These are phyloP conservation scores for Pararge aegeria DNA, from an alignment of 1,140 invertebrate species.

Conservation along the genomic window DNA sequence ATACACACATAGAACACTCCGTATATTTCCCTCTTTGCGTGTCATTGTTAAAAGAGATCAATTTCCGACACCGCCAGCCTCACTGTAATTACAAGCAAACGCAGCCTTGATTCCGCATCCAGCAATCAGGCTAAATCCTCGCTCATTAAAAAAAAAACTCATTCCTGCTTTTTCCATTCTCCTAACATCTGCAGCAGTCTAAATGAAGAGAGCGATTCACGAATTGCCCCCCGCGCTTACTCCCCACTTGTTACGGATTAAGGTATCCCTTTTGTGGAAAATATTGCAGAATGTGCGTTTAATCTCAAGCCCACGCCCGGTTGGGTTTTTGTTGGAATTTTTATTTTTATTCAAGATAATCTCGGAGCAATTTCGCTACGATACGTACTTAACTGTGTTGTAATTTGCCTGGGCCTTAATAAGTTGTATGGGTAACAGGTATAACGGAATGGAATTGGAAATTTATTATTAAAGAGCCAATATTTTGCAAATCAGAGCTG, in stretches of 20 bases:
- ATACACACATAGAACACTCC: too few species aligned
- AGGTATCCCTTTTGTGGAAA: conserved; percentile 73
- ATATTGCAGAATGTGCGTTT: conserved; percentile 76
- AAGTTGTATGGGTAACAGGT: not conserved
- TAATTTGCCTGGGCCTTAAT: not conserved
- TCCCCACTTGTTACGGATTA: conserved; percentile 73
- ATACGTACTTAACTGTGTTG: conserved; percentile 41
- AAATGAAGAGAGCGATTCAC: conserved; percentile 32
- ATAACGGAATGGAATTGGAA: not conserved
- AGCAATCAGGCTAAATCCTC: conserved; percentile 24
- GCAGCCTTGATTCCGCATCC: conserved; percentile 16
- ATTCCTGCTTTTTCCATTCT: conserved; percentile 23
- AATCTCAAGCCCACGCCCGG: conserved; percentile 63
- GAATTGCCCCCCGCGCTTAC: conserved; percentile 45
- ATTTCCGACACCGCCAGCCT: not conserved
- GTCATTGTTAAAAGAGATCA: not conserved
- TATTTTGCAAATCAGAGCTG: not conserved
- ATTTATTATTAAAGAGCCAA: not conserved
- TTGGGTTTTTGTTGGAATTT: conserved; percentile 62
- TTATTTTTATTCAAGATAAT: conserved; percentile 70
- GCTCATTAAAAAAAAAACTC: conserved; percentile 28
- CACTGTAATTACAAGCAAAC: conserved; percentile 1
- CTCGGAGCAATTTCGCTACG: conserved; percentile 60
- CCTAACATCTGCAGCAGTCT: conserved; percentile 26
- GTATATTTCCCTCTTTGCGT: too few species aligned